Evolutionary conservation across 2,113 vertebrate species (phyloP).

Genomic region (Tachuris rubrigastra): DNA sequence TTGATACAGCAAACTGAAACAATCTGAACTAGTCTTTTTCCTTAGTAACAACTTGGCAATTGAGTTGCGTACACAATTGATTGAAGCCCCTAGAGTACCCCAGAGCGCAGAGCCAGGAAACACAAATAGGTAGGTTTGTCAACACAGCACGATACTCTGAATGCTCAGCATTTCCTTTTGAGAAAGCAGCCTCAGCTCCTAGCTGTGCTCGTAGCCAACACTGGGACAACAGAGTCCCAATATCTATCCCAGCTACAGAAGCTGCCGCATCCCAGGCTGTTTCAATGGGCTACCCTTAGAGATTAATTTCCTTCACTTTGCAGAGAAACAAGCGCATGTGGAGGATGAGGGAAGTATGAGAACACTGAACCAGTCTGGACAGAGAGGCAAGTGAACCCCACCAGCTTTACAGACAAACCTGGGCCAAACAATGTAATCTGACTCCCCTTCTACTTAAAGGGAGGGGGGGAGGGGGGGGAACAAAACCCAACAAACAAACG

Average conservation of each 20-base stretch:
- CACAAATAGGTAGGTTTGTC: not conserved
- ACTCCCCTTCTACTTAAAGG: not conserved
- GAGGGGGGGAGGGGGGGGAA: no score
- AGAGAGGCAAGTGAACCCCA: not conserved
- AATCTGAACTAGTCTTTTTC: not conserved
- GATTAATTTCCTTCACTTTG: rapidly evolving
- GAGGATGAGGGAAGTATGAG: not conserved
- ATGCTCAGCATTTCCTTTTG: not conserved
- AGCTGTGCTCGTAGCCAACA: rapidly evolving
- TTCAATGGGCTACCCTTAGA: not conserved
- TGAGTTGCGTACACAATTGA: not conserved
- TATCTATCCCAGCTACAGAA: not conserved
- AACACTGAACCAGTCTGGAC: not conserved
- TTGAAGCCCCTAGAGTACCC: not conserved
- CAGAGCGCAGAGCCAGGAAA: not conserved
- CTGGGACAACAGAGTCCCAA: not conserved
- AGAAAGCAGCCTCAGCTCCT: not conserved
- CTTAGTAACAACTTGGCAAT: not conserved
- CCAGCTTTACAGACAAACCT: not conserved
- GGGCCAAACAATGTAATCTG: not conserved
- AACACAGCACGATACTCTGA: not conserved
- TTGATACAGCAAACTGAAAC: not conserved
- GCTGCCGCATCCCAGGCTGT: not conserved
- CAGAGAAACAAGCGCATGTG: rapidly evolving
- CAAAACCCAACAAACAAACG: no score